These are phyloP conservation scores for Onychostruthus taczanowskii DNA, from an alignment of 2,113 vertebrate genomes.

Conservation along the genomic window DNA sequence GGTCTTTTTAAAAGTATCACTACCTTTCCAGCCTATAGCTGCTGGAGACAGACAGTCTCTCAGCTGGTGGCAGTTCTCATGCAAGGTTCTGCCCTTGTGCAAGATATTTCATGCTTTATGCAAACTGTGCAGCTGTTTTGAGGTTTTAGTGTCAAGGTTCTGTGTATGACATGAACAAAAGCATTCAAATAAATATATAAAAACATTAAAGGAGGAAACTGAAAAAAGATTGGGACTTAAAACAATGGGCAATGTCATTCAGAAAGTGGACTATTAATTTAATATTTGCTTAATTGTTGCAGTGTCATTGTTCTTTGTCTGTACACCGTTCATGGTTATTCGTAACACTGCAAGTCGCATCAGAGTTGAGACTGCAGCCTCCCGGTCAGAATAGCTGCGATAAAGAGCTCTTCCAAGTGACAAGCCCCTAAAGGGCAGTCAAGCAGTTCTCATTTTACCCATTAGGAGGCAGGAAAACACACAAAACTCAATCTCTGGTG, in stretches of 20 bases:
- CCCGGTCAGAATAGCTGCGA: background rate
- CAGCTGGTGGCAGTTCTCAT: background rate
- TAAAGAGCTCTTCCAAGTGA: background rate
- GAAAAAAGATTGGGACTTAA: background rate
- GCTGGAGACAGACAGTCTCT: background rate
- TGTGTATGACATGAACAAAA: background rate
- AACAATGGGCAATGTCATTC: background rate
- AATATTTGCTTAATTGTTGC: background rate
- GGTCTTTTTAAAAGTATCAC: background rate
- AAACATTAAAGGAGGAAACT: background rate
- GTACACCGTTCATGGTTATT: rapidly evolving
- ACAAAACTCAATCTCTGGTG: background rate
- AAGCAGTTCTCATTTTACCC: background rate
- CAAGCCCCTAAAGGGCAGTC: background rate
- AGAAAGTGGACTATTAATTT: background rate
- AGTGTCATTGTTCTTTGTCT: background rate
- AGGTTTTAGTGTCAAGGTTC: background rate
- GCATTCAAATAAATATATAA: background rate
- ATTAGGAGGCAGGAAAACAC: conserved; percentile 47
- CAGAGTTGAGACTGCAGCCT: background rate
- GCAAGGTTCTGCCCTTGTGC: background rate
- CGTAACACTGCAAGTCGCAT: background rate
- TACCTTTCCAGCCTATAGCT: background rate
- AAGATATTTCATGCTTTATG: background rate
- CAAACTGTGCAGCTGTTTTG: background rate